Evolutionary conservation across 2,888 invertebrate species (phyloP).

Genomic region (Metellina segmentata): DNA sequence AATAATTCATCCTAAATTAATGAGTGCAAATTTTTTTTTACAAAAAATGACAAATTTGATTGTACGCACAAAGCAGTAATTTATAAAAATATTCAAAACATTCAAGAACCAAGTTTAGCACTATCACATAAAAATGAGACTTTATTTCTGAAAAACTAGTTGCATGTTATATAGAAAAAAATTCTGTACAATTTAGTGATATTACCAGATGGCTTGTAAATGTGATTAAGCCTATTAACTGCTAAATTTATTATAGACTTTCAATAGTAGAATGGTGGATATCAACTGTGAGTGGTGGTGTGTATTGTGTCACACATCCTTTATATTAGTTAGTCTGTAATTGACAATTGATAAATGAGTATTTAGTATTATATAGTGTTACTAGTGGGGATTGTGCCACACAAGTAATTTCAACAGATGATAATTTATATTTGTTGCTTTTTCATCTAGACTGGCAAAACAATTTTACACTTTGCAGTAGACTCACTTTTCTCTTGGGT

Average conservation of each 20-base stretch:
- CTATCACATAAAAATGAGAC: neutral
- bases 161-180: neutral
- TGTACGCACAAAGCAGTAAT: neutral
- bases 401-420: no score
- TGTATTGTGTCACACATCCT: no score
- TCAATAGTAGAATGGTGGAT: neutral
- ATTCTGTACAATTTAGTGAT: neutral
- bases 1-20: slow-evolving; percentile 15
- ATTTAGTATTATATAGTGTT: no score
- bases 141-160: neutral
- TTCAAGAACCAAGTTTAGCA: neutral
- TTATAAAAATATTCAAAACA: neutral
- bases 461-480: no score
- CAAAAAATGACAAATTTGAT: neutral
- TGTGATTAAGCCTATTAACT: neutral
- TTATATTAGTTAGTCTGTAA: no score
- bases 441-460: no score
- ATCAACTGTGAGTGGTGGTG: no score
- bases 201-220: neutral
- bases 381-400: no score
- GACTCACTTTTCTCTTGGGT: no score
- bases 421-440: no score
- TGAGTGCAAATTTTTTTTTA: neutral
- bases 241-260: neutral
- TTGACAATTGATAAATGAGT: no score